These are phyloP conservation scores for Passerculus sandwichensis DNA, from an alignment of 2,797 vertebrate genomes.

Conservation along the genomic window DNA sequence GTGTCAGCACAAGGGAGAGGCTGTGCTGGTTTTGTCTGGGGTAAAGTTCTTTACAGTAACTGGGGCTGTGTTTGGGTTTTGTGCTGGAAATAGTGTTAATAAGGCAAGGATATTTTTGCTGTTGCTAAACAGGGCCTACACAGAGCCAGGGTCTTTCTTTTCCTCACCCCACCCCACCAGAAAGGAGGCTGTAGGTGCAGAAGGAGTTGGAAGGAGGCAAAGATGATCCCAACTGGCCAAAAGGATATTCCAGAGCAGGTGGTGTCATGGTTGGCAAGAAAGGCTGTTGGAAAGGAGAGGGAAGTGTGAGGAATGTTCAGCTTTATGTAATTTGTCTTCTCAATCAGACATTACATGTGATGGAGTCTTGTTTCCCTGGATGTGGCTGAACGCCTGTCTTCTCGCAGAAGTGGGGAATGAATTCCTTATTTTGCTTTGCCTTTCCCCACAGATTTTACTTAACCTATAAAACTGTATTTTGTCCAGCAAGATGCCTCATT, in stretches of 20 bases:
- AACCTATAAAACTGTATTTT: not conserved
- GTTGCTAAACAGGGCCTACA: not conserved
- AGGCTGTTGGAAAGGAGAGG: not conserved
- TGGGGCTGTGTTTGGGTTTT: not conserved
- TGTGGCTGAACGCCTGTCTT: not conserved
- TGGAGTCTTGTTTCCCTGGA: not conserved
- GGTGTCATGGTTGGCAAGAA: not conserved
- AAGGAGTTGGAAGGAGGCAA: not conserved
- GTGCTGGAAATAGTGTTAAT: not conserved
- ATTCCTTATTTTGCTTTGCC: not conserved
- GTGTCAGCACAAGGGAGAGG: not conserved
- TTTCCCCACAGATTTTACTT: not conserved
- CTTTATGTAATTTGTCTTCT: not conserved
- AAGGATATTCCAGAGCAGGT: not conserved
- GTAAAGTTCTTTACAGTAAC: not conserved
- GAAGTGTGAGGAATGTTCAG: fast-evolving
- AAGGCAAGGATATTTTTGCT: not conserved
- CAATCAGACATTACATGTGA: fast-evolving
- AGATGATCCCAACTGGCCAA: not conserved
- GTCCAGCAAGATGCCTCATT: not conserved
- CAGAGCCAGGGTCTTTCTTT: not conserved
- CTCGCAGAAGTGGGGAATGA: fast-evolving
- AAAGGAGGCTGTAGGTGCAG: fast-evolving
- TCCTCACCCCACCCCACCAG: not conserved
- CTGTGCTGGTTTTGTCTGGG: not conserved